phyloP scores from a whole-genome alignment of 1,140 invertebrate species.

The Venturia canescens region DNA sequence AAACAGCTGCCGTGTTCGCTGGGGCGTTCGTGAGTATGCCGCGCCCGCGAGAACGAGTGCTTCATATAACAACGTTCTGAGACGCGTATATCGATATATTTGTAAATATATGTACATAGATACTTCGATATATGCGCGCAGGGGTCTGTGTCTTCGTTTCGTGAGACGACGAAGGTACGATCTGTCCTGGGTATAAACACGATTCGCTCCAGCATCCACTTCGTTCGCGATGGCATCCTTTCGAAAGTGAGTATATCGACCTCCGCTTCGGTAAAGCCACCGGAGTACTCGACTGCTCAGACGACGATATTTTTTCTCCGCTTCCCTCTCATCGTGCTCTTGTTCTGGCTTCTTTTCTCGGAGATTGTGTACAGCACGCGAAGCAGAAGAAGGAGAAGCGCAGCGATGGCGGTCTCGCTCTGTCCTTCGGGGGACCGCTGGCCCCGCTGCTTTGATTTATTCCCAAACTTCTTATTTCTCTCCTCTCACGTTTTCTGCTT shows the following conservation, averaged over 20 bases:
- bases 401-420: background rate
- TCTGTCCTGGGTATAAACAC: background rate
- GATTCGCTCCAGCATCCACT: conserved; percentile 35
- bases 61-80: conserved; percentile 26
- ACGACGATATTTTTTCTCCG: conserved; percentile 50
- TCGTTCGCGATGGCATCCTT: background rate
- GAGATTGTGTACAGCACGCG: conserved; percentile 11
- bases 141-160: background rate
- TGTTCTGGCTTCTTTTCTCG: conserved; percentile 61
- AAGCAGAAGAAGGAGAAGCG: conserved; percentile 27
- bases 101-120: too few species aligned
- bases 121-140: background rate
- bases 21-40: conserved; percentile 57
- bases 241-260: background rate
- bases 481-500: conserved; percentile 46
- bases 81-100: too few species aligned
- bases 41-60: conserved; percentile 27
- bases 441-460: conserved; percentile 50
- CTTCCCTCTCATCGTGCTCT: conserved; percentile 61
- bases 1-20: conserved; percentile 76
- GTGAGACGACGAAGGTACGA: conserved; percentile 2
- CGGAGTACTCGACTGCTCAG: conserved; percentile 68
- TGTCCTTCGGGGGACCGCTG: conserved; percentile 14
- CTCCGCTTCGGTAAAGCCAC: conserved; percentile 47
- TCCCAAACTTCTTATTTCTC: conserved; percentile 55